phyloP scores from a whole-genome alignment of 2,797 vertebrate genomes.

The Thalassophryne amazonica region DNA sequence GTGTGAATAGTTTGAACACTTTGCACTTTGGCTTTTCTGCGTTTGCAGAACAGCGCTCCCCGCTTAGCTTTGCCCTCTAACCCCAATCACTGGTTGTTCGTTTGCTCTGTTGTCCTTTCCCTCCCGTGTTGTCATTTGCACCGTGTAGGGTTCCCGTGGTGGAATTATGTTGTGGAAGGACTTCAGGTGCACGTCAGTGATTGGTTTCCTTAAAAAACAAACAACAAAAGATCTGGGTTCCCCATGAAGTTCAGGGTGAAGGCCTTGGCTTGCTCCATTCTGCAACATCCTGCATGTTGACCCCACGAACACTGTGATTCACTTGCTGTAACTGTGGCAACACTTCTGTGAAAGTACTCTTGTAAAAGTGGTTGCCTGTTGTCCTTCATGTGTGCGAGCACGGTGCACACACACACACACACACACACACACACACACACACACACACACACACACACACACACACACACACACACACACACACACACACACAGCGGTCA shows the following conservation, averaged over 20 bases:
- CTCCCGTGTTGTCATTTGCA: constrained; percentile 2
- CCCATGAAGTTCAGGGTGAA: too few species aligned
- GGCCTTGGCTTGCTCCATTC: too few species aligned
- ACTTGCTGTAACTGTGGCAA: constrained; percentile 39
- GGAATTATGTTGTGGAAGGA: constrained; percentile 35
- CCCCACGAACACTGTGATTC: constrained; percentile 70
- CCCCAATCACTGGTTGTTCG: constrained; percentile 3
- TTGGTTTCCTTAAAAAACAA: constrained; percentile 16
- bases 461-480: too few species aligned
- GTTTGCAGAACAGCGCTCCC: constrained; percentile 56
- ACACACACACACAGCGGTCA: too few species aligned
- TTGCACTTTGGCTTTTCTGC: constrained; percentile 77
- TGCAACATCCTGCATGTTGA: constrained; percentile 64
- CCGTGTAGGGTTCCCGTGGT: constrained; percentile 21
- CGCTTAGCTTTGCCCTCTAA: constrained; percentile 34
- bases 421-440: too few species aligned
- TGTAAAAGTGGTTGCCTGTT: constrained; percentile 33
- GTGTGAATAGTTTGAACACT: constrained; percentile 61
- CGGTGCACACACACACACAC: constrained; percentile 52
- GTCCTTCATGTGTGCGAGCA: constrained; percentile 48
- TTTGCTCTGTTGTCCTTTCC: constrained; percentile 1
- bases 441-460: too few species aligned
- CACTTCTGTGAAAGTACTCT: not conserved
- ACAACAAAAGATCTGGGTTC: too few species aligned
- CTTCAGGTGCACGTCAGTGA: constrained; percentile 34